Conservation (phyloP, 1,140 invertebrate species). For the Pachypsylla venusta region DNA sequence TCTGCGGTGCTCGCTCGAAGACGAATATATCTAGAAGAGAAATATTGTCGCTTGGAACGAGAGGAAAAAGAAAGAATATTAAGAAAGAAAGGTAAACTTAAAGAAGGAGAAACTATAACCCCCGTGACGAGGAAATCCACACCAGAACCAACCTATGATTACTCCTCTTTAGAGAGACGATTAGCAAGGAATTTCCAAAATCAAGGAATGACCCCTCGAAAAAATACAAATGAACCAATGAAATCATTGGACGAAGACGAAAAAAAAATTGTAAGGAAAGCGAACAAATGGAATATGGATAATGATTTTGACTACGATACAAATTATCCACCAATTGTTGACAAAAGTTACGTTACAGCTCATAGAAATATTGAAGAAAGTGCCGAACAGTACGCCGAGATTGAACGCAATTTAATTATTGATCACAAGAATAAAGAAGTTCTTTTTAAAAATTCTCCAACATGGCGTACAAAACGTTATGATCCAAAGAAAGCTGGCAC, state of each 20-base stretch:
- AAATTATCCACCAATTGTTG: not conserved
- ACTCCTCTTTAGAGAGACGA: not conserved
- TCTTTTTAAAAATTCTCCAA: not conserved
- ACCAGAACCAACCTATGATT: not conserved
- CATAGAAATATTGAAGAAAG: not conserved
- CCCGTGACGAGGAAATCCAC: too few relatives aligned
- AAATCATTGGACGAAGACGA: not conserved
- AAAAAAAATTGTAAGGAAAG: not conserved
- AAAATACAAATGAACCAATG: too few relatives aligned
- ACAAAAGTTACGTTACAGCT: not conserved
- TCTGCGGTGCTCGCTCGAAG: not conserved
- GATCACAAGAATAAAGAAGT: not conserved
- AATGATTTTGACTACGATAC: not conserved
- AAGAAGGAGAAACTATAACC: conserved; percentile 1
- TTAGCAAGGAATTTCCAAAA: not conserved
- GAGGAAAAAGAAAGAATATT: not conserved
- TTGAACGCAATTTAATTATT: not conserved
- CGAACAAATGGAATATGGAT: not conserved
- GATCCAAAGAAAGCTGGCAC: not conserved
- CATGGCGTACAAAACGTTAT: not conserved
- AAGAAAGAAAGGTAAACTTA: conserved; percentile 2
- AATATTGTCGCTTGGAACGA: not conserved
- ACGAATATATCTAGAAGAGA: not conserved
- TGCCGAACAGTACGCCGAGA: not conserved
- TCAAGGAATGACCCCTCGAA: not conserved